Conservation (phyloP, 2,113 vertebrate species). For the Vulpes vulpes region DNA sequence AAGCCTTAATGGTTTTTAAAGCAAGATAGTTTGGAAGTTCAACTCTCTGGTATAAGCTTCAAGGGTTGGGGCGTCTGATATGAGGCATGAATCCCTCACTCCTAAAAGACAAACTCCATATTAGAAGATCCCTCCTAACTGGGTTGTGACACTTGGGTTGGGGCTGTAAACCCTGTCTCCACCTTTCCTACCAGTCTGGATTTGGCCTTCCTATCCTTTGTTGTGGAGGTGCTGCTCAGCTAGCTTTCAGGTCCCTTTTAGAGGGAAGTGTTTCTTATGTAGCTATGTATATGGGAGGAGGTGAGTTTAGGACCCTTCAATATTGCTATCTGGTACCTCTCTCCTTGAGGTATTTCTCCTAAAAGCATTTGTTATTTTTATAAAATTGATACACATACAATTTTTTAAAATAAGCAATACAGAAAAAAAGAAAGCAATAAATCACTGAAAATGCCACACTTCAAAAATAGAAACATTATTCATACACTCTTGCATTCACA, state of each 20-base stretch:
- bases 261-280: not conserved
- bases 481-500: not conserved
- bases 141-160: not conserved
- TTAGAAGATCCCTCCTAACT: not conserved
- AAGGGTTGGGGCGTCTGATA: not conserved
- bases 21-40: not conserved
- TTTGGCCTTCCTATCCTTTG: not conserved
- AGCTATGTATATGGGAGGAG: not conserved
- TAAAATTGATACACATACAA: not conserved
- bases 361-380: constrained; percentile 33
- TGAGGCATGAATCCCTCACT: not conserved
- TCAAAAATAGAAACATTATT: not conserved
- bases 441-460: not conserved
- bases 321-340: not conserved
- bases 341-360: not conserved
- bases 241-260: not conserved
- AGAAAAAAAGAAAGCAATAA: not conserved
- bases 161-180: not conserved
- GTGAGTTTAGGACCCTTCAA: not conserved
- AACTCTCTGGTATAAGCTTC: not conserved
- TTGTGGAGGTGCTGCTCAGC: not conserved
- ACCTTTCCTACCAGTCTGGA: not conserved
- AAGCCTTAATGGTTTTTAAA: not conserved
- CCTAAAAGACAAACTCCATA: not conserved
- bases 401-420: constrained; percentile 38